Evolutionary conservation across 2,113 vertebrate species (phyloP).

Genomic region (Mionectes macconnelli): DNA sequence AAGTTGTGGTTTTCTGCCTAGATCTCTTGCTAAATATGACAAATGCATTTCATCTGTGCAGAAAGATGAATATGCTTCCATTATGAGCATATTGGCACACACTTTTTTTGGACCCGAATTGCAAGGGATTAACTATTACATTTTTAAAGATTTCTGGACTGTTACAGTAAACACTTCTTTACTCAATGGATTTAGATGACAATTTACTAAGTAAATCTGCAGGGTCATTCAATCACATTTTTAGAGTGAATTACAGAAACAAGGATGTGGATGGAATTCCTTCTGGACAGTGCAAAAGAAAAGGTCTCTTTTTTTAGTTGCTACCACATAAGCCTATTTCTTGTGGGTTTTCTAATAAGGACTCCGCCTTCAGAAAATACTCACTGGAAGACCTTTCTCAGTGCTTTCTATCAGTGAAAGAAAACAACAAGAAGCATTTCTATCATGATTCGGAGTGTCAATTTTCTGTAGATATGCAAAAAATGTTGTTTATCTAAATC

Average conservation of each 20-base stretch:
- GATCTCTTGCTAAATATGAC: not conserved
- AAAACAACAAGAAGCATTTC: not conserved
- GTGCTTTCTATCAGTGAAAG: not conserved
- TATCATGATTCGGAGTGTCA: not conserved
- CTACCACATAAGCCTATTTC: not conserved
- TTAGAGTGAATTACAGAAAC: not conserved
- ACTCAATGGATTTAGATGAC: not conserved
- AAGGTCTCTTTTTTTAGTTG: not conserved
- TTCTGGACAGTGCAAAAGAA: not conserved
- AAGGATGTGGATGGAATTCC: not conserved
- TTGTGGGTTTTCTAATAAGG: not conserved
- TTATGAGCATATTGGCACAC: not conserved
- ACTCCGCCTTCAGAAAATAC: not conserved
- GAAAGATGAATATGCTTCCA: not conserved
- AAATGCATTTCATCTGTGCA: not conserved
- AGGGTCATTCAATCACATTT: not conserved
- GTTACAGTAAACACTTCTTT: conserved; percentile 1
- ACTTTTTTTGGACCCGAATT: not conserved
- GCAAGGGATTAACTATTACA: not conserved
- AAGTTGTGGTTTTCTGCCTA: not conserved
- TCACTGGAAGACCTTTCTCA: not conserved
- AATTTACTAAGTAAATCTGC: not conserved
- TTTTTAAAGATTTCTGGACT: not conserved
- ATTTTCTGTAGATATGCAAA: not conserved
- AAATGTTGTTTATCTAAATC: not conserved